Evolutionary conservation across 1,140 invertebrate genomes (phyloP), one percentile per base, ranked within the genome.

Genomic region (Tetramorium simillimum): DNA sequence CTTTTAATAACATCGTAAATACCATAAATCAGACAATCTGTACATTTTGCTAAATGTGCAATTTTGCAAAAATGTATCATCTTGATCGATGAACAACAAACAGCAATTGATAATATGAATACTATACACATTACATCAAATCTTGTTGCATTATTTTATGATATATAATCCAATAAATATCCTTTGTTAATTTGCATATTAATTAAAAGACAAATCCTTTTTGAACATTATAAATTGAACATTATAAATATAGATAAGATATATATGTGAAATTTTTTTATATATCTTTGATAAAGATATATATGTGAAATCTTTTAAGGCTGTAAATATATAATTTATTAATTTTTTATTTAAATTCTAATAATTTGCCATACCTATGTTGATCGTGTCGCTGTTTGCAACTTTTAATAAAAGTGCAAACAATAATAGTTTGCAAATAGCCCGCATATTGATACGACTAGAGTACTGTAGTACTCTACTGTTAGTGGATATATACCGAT

Each of bases 341-440:
- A 0, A 21, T 67, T 67, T 21, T 67, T 67, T 6, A 53, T 58
- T 75, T 16, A 0, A 75, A 75, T 37, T 18, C 2, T 53, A 18
- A 69, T 77, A 43, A 3, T 21, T 43, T 82, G 12, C 58, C 51
- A 60, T 84, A 84, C 80, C 43, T 75, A 14, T 9, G 12, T 62
- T 12, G 9, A 6, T 18, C 28, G 16, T 28, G 21, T 75, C 4
- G n/a, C 56, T 75, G n/a, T 33, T 60, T 84, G 53, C 69, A 75
- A 73, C 14, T 49, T 46, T 60, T 58, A 84, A 58, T 21, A 84
- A 60, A 84, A 73, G 2, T 62, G 53, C 9, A 37, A 84, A 21
- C 5, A 75, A 14, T n/a, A 84, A 24, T 62, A 84, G n/a, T 18
- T 33, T 62, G 21, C n/a, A 75, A 10, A 84, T 33, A 33, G 33